A percentile compares a stretch with the other conserved stretches of the same genome.
phyloP scores from a whole-genome alignment of 92 coral and sea anemone genomes.

The Phenganax stokvisi region DNA sequence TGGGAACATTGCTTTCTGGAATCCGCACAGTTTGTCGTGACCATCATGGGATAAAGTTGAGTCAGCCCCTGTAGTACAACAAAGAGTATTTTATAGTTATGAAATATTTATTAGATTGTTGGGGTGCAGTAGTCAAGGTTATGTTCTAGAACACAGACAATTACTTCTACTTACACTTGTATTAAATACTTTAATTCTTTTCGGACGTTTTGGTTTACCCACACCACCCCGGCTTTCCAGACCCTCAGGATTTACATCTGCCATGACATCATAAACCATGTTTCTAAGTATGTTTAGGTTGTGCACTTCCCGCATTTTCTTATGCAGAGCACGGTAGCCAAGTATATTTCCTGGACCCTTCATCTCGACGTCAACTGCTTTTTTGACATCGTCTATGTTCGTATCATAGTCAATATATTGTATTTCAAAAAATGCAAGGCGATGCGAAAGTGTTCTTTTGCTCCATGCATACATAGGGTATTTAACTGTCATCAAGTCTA shows the following conservation, averaged over 20 bases:
- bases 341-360: too few relatives aligned
- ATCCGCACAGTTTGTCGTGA: background rate
- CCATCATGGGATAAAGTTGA: background rate
- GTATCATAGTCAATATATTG: too few relatives aligned
- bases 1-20: too few relatives aligned
- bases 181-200: constrained; percentile 31
- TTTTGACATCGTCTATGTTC: too few relatives aligned
- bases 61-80: background rate
- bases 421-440: too few relatives aligned
- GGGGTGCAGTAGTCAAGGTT: background rate
- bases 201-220: background rate
- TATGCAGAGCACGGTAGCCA: too few relatives aligned
- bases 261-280: background rate
- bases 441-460: too few relatives aligned
- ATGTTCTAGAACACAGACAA: background rate
- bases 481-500: too few relatives aligned
- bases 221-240: background rate
- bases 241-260: constrained; percentile 9
- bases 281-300: background rate
- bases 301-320: too few relatives aligned
- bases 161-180: constrained; percentile 7
- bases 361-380: too few relatives aligned
- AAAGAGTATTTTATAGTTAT: background rate
- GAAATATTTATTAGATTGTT: background rate
- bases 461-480: too few relatives aligned